These are phyloP conservation scores for Alviniconcha marisindica DNA, from an alignment of 1,140 invertebrate species.

Conservation along the genomic window DNA sequence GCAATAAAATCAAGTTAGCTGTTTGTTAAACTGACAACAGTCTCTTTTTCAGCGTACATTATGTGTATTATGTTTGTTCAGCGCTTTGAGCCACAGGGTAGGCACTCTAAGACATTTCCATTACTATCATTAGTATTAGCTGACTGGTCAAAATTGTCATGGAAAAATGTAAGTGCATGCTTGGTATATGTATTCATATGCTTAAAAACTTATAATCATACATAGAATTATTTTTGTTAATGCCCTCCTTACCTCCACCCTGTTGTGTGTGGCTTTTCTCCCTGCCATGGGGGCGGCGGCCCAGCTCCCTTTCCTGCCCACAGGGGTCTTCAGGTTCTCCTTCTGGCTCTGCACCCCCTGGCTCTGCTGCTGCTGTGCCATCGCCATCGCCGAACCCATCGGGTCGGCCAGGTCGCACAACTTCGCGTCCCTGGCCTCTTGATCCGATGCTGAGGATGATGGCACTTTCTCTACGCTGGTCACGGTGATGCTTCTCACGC, in stretches of 20 bases:
- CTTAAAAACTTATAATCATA: too few species aligned
- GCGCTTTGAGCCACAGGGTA: too few species aligned
- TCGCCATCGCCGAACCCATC: constrained; percentile 5
- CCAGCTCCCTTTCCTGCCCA: neutral
- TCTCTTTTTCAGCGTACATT: too few species aligned
- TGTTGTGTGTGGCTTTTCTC: neutral
- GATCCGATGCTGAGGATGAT: neutral
- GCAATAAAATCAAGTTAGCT: too few species aligned
- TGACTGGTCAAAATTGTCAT: too few species aligned
- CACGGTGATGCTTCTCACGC: neutral
- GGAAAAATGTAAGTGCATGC: too few species aligned
- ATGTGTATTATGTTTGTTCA: too few species aligned
- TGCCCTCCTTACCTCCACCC: constrained; percentile 21
- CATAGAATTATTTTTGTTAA: too few species aligned
- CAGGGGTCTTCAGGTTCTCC: constrained; percentile 51
- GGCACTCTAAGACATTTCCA: too few species aligned
- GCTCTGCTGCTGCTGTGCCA: constrained; percentile 30
- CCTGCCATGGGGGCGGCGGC: neutral
- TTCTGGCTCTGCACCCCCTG: constrained; percentile 50
- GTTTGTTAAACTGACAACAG: too few species aligned
- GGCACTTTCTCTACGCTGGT: neutral
- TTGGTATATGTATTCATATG: too few species aligned
- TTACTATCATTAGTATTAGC: too few species aligned
- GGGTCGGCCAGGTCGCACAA: neutral
- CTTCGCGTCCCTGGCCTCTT: neutral